Conservation (phyloP, 2,888 invertebrate genomes). For the Pogonocherus hispidulus region DNA sequence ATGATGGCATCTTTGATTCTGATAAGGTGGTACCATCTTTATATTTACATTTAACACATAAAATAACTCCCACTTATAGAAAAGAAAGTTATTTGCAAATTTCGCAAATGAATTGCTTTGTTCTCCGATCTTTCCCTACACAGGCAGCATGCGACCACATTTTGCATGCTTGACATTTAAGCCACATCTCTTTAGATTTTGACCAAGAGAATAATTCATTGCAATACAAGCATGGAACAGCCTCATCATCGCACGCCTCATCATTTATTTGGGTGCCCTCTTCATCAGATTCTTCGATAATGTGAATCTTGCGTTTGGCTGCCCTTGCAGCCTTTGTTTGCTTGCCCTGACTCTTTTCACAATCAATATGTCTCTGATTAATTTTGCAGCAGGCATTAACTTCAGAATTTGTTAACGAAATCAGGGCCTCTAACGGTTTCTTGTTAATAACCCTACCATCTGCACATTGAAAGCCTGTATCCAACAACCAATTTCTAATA, state of each 20-base stretch:
- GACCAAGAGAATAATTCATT: constrained; percentile 30
- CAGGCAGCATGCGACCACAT: neutral
- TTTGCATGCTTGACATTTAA: constrained; percentile 3
- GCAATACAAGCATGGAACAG: constrained; percentile 30
- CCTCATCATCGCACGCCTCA: constrained; percentile 12
- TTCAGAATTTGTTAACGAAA: no score
- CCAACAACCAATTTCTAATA: no score
- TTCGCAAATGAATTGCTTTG: constrained; percentile 5
- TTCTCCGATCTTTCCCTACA: neutral
- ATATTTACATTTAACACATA: neutral
- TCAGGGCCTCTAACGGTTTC: no score
- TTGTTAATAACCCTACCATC: no score
- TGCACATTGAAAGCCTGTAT: no score
- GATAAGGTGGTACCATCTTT: neutral
- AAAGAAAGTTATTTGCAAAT: neutral
- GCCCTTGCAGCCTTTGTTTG: constrained; percentile 14
- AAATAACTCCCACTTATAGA: neutral
- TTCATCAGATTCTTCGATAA: constrained; percentile 14
- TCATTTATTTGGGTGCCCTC: constrained; percentile 5
- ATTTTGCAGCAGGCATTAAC: no score
- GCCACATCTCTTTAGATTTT: constrained; percentile 22
- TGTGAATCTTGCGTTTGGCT: constrained; percentile 19
- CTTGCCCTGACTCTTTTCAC: no score
- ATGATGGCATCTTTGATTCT: neutral
- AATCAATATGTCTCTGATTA: no score